These are phyloP conservation scores for Chelonus formosanus DNA, from an alignment of 2,888 invertebrate species.

Conservation along the genomic window DNA sequence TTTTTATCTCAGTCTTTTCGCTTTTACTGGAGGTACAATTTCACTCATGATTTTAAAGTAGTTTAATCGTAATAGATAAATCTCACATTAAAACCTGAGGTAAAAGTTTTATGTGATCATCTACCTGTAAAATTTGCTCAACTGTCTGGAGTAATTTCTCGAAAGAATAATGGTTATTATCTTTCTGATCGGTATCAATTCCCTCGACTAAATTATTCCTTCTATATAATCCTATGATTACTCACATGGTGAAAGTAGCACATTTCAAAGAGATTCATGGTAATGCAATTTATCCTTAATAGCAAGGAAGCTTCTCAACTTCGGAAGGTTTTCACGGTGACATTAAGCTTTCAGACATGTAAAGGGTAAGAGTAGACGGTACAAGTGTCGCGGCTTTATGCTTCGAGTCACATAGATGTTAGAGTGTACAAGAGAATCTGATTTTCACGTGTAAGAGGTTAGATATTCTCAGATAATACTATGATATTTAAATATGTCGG, in stretches of 20 bases:
- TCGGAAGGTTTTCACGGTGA: background rate
- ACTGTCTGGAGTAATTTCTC: too few species aligned
- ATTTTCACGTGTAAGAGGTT: conserved; percentile 1
- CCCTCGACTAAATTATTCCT: too few species aligned
- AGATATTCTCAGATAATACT: background rate
- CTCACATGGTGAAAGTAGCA: background rate
- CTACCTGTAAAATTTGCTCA: too few species aligned
- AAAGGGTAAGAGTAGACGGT: conserved; percentile 1
- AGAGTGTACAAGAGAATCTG: background rate
- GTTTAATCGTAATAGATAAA: too few species aligned
- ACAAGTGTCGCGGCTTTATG: background rate
- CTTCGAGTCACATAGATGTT: conserved; percentile 3
- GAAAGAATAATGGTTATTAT: too few species aligned
- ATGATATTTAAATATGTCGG: background rate
- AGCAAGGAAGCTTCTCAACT: conserved; percentile 12
- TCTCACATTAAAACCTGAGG: too few species aligned
- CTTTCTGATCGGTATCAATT: too few species aligned
- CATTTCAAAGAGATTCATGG: conserved; percentile 39
- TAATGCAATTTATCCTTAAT: conserved; percentile 42
- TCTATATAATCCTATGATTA: too few species aligned
- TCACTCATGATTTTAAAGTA: too few species aligned
- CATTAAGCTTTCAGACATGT: background rate
- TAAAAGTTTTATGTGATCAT: too few species aligned
- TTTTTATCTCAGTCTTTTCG: too few species aligned
- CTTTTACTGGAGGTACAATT: too few species aligned